Evolutionary conservation across 1,140 invertebrate species (phyloP).

Genomic region (Drosophila nebulosa): DNA sequence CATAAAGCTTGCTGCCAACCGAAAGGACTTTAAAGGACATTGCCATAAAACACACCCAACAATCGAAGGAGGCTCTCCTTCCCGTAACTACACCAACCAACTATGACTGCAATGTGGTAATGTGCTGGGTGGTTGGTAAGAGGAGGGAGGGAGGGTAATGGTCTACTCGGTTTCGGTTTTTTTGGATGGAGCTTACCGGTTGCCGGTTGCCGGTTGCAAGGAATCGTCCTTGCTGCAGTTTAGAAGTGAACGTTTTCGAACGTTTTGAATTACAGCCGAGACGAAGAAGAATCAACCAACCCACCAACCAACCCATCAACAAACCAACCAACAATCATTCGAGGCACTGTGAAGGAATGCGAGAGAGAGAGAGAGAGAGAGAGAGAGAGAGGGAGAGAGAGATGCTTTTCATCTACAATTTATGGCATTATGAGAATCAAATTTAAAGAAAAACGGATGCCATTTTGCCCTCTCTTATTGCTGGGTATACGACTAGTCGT

Average conservation of each 20-base stretch:
- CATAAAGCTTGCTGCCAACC: conserved; percentile 38
- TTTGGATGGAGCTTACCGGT: background rate
- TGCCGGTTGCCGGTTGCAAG: background rate
- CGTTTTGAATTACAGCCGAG: conserved; percentile 60
- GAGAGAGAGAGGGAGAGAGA: conserved; percentile 4
- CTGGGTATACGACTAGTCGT: background rate
- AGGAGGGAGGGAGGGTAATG: background rate
- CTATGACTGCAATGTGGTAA: conserved; percentile 30
- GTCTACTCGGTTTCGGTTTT: background rate
- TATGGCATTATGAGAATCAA: background rate
- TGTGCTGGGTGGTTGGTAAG: too few relatives aligned
- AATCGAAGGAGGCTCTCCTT: background rate
- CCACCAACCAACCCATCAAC: too few relatives aligned
- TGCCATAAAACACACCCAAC: conserved; percentile 12
- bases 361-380: background rate
- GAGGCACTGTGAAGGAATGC: background rate
- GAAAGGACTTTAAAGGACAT: conserved; percentile 2
- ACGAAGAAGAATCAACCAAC: background rate
- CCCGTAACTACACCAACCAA: background rate
- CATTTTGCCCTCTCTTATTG: too few relatives aligned
- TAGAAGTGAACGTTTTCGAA: conserved; percentile 59
- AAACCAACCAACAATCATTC: conserved; percentile 28
- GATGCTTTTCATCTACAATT: background rate
- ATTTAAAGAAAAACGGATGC: too few relatives aligned
- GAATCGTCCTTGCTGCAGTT: conserved; percentile 23